Base-by-base conservation (phyloP, 2,113 vertebrate genomes). In the Vimba vimba region DNA sequence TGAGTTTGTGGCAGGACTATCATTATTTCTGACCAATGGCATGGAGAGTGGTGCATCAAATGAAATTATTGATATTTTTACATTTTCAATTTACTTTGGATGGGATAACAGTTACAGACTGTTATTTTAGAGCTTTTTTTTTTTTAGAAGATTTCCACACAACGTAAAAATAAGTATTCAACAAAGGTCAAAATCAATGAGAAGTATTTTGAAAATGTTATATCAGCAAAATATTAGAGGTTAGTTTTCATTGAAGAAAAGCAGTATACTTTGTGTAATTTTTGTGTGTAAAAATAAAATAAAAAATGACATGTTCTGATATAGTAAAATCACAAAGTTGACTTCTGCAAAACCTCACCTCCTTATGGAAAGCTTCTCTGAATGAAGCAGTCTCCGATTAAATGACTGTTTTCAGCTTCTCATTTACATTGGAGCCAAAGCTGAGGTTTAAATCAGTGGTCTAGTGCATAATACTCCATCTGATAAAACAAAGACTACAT, bases 401-500 rank as follows among this genome's bases (percentile, higher is more conserved):
- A 45, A 27, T 47, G 15, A 6, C 59, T 81, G 62, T 68, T 50
- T 68, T 82, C 39, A 68, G n/a, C 25, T 71, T 39, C 64, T 71
- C 8, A 43, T 71, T 87, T 79, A 47, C 39, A 27, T 66, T 25
- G 15, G 55, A 73, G 25, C 64, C 64, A 39, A 85, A 50, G 69
- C 9, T 17, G 19, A 82, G n/a, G 43, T 81, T 87, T 55, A 15
- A 71, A 27, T 36, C 57, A 36, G 8, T 74, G 59, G 19, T 59
- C n/a, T 45, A 47, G 23, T 27, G 60, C 62, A 47, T 64, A 78
- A 84, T 47, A 30, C 47, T 36, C 69, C 57, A 66, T 79, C 55
- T 33, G 80, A 74, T 66, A 75, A 86, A 86, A 86, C 79, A 86
- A 86, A 86, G 85, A 25, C 52, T 81, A 19, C 66, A 74, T 45